These are phyloP conservation scores for Lutjanus campechanus DNA, from an alignment of 2,797 vertebrate genomes.

Conservation along the genomic window DNA sequence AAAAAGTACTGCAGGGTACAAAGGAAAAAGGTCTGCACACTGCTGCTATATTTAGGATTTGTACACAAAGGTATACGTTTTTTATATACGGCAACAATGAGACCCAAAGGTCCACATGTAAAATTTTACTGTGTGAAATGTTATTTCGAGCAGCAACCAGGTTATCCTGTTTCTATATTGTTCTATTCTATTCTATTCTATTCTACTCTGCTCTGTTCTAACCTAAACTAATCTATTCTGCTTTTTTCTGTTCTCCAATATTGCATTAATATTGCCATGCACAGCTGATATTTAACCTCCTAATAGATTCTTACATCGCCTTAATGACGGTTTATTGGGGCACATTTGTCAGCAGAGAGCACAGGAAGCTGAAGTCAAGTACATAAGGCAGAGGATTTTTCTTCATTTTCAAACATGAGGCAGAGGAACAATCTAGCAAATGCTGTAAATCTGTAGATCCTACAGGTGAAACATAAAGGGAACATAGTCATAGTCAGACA, in stretches of 20 bases:
- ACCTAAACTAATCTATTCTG: not conserved
- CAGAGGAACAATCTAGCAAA: not conserved
- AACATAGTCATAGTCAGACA: not conserved
- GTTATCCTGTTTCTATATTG: no score
- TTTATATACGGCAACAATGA: no score
- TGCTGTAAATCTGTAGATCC: not conserved
- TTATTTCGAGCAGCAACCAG: not conserved
- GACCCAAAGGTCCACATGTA: no score
- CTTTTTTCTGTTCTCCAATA: not conserved
- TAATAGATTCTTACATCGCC: constrained; percentile 38
- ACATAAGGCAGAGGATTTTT: constrained; percentile 18
- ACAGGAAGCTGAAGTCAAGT: constrained; percentile 36
- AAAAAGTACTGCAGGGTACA: no score
- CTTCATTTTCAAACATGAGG: constrained; percentile 3
- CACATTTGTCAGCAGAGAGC: constrained; percentile 49
- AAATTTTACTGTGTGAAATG: not conserved
- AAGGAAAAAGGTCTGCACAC: no score
- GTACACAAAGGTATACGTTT: no score
- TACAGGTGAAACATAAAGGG: constrained; percentile 10
- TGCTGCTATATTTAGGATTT: no score
- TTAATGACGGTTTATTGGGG: constrained; percentile 49
- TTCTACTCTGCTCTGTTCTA: not conserved
- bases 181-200: not conserved
- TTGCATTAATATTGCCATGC: constrained; percentile 11
- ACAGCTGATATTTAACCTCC: constrained; percentile 55